phyloP scores from a whole-genome alignment of 2,797 vertebrate species.

The Champsocephalus gunnari region DNA sequence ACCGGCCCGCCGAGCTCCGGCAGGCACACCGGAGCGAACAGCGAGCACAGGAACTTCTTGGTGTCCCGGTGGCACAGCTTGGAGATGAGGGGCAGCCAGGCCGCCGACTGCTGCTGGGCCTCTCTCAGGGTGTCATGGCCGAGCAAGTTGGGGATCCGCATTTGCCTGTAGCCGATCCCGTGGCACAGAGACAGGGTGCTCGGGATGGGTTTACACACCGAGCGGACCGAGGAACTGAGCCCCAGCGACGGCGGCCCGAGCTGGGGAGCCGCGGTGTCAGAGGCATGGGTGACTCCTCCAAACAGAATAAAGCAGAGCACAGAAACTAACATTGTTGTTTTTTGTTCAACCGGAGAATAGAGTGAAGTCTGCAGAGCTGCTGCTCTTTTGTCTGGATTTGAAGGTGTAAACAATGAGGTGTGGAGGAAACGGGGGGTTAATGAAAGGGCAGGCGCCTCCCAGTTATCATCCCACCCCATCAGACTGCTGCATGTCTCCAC shows the following conservation, averaged over 20 bases:
- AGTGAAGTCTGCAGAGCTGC: neutral
- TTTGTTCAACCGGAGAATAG: neutral
- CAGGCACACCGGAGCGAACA: constrained; percentile 87
- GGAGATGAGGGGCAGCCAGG: constrained; percentile 86
- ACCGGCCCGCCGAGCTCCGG: constrained; percentile 81
- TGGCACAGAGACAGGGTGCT: constrained; percentile 85
- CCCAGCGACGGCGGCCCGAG: constrained; percentile 65
- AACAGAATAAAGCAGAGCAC: constrained; percentile 26
- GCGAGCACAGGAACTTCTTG: constrained; percentile 88
- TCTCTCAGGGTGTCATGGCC: constrained; percentile 85
- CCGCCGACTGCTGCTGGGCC: constrained; percentile 85
- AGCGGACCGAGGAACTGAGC: constrained; percentile 73
- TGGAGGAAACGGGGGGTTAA: constrained; percentile 62
- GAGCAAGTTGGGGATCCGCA: constrained; percentile 88
- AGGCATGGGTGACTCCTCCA: constrained; percentile 17
- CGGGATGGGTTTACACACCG: constrained; percentile 85
- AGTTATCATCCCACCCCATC: constrained; percentile 61
- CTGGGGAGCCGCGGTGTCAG: constrained; percentile 39
- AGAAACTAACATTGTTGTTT: constrained; percentile 47
- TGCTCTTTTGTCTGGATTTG: constrained; percentile 52
- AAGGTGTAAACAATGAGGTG: constrained; percentile 74
- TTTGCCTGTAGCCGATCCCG: constrained; percentile 85
- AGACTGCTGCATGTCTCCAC: constrained; percentile 45
- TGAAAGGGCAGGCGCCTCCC: constrained; percentile 75
- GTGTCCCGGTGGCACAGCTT: constrained; percentile 87